Base-by-base conservation (phyloP, 2,888 invertebrate species). In the Quadroppia sp. region DNA sequence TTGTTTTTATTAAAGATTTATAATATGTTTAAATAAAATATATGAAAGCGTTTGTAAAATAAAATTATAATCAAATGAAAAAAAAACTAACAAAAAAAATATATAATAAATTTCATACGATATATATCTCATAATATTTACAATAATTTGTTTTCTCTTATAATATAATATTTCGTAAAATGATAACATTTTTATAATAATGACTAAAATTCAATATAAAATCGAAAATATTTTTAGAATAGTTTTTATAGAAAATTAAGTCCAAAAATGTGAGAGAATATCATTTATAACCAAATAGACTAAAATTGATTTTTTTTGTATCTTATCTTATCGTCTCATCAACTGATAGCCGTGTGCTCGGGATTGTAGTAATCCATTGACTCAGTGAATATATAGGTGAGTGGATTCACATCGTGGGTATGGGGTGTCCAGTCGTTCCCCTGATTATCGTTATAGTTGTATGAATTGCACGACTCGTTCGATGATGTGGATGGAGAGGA, bases 381-480 rank as follows among this genome's bases (percentile, higher is more conserved):
- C 25, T 69, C 69, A 13, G 25, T 25, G 28, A 69, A 69, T 45
- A 69, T 69, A 69, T 69, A 69, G 3, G 69, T 45, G 45, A 69
- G 69, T 3, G 69, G 69, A 69, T 69, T 69, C 17, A 69, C 69
- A 13, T 69, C 69, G 20, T 45, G 40, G 13, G 40, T 15, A 67
- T 30, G 30, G 13, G 36, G 23, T 40, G 40, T 3, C 36, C 64
- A 64, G 32, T 64, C 64, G 32, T 32, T 64, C 1, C 30, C 15
- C 11, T 36, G 61, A 36, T 64, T 15, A 7, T 42, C 42, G 13
- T 9, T 17, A 40, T 69, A 69, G 17, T 69, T 20, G 17, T 69
- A 69, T 23, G 69, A 69, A 69, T 45, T 69, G n/a, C 56, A 59
- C 36, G 72, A 59, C 42, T 53, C 53, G n/a, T 72, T 56, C 11